phyloP scores from a whole-genome alignment of 2,797 vertebrate genomes.

The Gymnothorax javanicus region DNA sequence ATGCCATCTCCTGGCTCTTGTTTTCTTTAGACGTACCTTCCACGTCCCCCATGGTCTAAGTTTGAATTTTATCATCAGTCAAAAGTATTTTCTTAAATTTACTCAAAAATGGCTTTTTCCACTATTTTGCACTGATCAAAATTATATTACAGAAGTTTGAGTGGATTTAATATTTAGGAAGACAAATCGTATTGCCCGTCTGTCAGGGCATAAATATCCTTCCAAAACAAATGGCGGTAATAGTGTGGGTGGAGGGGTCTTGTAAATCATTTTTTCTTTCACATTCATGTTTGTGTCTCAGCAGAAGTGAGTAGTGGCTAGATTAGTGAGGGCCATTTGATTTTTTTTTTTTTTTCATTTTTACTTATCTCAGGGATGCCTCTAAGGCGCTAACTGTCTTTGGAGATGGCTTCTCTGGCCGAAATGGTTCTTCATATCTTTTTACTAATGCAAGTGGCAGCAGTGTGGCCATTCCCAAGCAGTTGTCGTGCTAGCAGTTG shows the following conservation, averaged over 20 bases:
- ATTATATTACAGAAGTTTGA: constrained; percentile 1
- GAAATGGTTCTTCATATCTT: constrained; percentile 20
- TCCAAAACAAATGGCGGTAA: neutral
- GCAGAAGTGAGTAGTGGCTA: constrained; percentile 23
- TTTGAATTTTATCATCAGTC: neutral
- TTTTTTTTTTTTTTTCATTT: constrained; percentile 14
- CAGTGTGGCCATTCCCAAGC: constrained; percentile 4
- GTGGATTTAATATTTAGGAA: neutral
- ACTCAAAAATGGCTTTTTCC: neutral
- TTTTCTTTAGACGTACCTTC: neutral
- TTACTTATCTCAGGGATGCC: constrained; percentile 12
- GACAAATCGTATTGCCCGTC: neutral
- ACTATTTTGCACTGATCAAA: constrained; percentile 19
- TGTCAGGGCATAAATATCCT: neutral
- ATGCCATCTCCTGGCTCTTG: too few species aligned
- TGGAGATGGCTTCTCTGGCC: neutral
- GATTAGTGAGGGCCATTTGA: constrained; percentile 31
- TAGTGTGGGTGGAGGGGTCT: neutral
- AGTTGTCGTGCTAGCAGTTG: constrained; percentile 19
- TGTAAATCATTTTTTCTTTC: neutral
- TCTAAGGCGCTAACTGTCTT: constrained; percentile 17
- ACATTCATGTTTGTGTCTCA: constrained; percentile 14
- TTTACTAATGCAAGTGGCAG: neutral
- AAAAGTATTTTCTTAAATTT: neutral
- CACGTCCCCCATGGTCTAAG: neutral